Evolutionary conservation across 2,888 invertebrate species (phyloP).

Genomic region (Drosophila parthenogenetica): DNA sequence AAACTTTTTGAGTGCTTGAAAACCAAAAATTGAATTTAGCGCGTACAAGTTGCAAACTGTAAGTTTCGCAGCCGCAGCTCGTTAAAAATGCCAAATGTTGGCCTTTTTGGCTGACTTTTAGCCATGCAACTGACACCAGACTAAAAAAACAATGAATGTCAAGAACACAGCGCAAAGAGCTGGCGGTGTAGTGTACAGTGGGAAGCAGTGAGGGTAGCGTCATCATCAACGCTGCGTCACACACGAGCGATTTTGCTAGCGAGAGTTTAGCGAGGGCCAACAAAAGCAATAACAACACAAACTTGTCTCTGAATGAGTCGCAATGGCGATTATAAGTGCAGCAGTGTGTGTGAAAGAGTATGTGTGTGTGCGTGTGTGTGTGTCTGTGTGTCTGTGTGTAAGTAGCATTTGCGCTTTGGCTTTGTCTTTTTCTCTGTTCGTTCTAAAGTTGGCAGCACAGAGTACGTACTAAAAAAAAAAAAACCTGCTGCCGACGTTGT

Average conservation of each 20-base stretch:
- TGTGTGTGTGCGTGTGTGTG: constrained; percentile 18
- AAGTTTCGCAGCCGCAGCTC: constrained; percentile 12
- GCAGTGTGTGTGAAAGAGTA: background rate
- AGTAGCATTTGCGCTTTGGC: constrained; percentile 49
- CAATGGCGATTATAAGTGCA: constrained; percentile 30
- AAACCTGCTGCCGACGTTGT: constrained; percentile 45
- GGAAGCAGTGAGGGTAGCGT: background rate
- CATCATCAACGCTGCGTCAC: constrained; percentile 53
- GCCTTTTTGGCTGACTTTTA: constrained; percentile 48
- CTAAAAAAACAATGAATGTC: constrained; percentile 30
- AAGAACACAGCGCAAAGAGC: constrained; percentile 22
- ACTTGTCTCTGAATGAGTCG: constrained; percentile 47
- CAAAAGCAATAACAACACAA: constrained; percentile 9
- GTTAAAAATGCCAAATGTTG: constrained; percentile 70
- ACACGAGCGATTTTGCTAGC: constrained; percentile 57
- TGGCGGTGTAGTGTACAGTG: background rate
- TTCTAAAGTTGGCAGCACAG: constrained; percentile 60
- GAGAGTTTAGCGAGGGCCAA: constrained; percentile 29
- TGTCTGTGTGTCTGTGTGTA: constrained; percentile 28
- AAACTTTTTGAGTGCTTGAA: background rate
- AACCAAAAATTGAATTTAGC: constrained; percentile 36
- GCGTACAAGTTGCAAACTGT: constrained; percentile 10
- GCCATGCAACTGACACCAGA: constrained; percentile 18
- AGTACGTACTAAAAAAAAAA: constrained; percentile 47
- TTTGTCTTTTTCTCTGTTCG: constrained; percentile 39